Percentiles rank a stretch among this genome's conserved stretches.
phyloP scores from a whole-genome alignment of 2,888 invertebrate species.

The Athetis lepigone region DNA sequence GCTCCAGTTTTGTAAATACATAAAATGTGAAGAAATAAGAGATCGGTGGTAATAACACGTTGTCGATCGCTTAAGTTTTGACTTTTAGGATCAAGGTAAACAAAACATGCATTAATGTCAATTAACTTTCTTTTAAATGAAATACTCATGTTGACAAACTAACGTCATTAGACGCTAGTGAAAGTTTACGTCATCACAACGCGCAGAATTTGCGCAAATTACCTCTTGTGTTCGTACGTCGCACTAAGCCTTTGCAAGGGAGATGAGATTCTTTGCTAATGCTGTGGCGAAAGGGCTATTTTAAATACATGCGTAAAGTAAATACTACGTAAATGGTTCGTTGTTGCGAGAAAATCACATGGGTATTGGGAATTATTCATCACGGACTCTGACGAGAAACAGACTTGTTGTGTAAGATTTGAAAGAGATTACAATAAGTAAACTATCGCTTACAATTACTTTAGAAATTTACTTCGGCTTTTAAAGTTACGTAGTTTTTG shows the following conservation, averaged over 20 bases:
- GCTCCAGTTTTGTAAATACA: background rate
- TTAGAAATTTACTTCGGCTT: slow-evolving; percentile 24
- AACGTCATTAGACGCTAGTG: slow-evolving; percentile 64
- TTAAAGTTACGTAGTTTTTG: slow-evolving; percentile 30
- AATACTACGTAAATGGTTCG: slow-evolving; percentile 32
- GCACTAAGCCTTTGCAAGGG: slow-evolving; percentile 30
- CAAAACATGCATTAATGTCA: slow-evolving; percentile 1
- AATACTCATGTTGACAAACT: slow-evolving; percentile 54
- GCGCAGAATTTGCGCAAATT: slow-evolving; percentile 75
- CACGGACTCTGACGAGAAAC: slow-evolving; percentile 22
- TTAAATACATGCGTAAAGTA: slow-evolving; percentile 47
- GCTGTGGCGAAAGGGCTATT: slow-evolving; percentile 38
- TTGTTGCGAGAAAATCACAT: slow-evolving; percentile 17
- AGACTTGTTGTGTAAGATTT: slow-evolving; percentile 43
- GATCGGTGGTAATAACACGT: background rate
- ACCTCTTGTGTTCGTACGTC: slow-evolving; percentile 60
- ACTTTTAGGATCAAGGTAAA: background rate
- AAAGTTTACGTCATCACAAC: slow-evolving; percentile 78
- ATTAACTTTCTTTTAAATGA: slow-evolving; percentile 50
- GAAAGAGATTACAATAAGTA: slow-evolving; percentile 21
- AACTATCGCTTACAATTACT: slow-evolving; percentile 18
- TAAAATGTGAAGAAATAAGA: background rate
- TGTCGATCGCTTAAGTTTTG: background rate
- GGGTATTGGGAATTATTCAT: slow-evolving; percentile 27
- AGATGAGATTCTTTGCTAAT: slow-evolving; percentile 65